Conservation (phyloP, 1,140 invertebrate species). For the Caenorhabditis briggsae region DNA sequence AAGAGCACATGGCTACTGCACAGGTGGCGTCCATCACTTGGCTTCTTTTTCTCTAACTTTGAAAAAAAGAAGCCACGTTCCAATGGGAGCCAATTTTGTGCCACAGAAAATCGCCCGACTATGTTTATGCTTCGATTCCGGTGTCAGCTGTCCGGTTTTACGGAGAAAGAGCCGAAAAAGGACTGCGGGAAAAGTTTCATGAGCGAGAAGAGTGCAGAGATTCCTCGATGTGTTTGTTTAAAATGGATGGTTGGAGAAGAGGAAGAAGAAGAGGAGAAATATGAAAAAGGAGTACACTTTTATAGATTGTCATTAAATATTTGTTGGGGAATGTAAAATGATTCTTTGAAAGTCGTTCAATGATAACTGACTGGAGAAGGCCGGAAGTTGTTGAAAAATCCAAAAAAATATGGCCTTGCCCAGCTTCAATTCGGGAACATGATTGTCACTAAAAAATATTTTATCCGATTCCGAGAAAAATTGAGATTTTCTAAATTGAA, state of each 20-base stretch:
- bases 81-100: neutral
- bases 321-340: too few species aligned
- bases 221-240: constrained; percentile 10
- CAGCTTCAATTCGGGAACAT: too few species aligned
- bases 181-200: neutral
- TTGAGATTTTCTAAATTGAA: too few species aligned
- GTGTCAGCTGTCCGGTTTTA: constrained; percentile 7
- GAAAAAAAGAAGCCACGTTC: neutral
- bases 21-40: constrained; percentile 6
- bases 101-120: neutral
- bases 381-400: too few species aligned
- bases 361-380: too few species aligned
- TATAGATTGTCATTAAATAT: too few species aligned
- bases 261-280: too few species aligned
- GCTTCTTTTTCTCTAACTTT: neutral
- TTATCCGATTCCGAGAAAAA: too few species aligned
- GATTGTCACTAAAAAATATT: too few species aligned
- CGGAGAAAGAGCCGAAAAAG: constrained; percentile 16
- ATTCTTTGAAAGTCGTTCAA: too few species aligned
- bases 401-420: too few species aligned
- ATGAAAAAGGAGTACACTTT: too few species aligned
- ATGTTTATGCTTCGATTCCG: constrained; percentile 14
- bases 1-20: neutral
- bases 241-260: neutral
- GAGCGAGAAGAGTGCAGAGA: neutral